These are phyloP conservation scores for Sarcophaga subvicina DNA, from an alignment of 2,888 invertebrate genomes.

Conservation along the genomic window DNA sequence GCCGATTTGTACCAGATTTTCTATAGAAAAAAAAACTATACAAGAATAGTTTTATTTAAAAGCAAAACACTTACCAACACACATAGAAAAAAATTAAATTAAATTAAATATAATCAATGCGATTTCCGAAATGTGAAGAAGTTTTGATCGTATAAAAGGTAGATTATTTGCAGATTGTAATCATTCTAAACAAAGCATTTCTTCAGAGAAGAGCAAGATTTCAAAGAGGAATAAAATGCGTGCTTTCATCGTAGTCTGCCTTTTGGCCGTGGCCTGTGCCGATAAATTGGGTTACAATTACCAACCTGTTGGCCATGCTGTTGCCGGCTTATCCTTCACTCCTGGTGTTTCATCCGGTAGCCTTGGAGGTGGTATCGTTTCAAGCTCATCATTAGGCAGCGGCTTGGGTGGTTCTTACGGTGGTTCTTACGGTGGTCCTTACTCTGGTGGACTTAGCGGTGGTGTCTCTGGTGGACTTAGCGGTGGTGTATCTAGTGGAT, in stretches of 20 bases:
- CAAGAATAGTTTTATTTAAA: conserved; percentile 30
- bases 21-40: conserved; percentile 14
- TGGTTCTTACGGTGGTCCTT: not conserved
- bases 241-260: conserved; percentile 73
- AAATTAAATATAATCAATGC: too few relatives aligned
- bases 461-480: not conserved
- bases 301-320: conserved; percentile 74
- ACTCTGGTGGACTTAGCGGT: not conserved
- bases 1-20: not conserved
- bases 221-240: conserved; percentile 72
- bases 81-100: not conserved
- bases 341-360: conserved; percentile 8
- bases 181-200: conserved; percentile 47
- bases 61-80: not conserved
- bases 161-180: not conserved
- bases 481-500: not conserved
- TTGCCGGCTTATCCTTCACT: conserved; percentile 33
- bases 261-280: conserved; percentile 75
- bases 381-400: conserved; percentile 73
- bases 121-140: too few relatives aligned
- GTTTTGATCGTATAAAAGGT: conserved; percentile 49
- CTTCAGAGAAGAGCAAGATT: conserved; percentile 1
- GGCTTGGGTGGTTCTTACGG: conserved; percentile 51
- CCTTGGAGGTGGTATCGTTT: conserved; percentile 73
- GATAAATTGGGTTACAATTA: conserved; percentile 77